phyloP scores from a whole-genome alignment of 2,113 vertebrate species.

The Myocastor coypus region DNA sequence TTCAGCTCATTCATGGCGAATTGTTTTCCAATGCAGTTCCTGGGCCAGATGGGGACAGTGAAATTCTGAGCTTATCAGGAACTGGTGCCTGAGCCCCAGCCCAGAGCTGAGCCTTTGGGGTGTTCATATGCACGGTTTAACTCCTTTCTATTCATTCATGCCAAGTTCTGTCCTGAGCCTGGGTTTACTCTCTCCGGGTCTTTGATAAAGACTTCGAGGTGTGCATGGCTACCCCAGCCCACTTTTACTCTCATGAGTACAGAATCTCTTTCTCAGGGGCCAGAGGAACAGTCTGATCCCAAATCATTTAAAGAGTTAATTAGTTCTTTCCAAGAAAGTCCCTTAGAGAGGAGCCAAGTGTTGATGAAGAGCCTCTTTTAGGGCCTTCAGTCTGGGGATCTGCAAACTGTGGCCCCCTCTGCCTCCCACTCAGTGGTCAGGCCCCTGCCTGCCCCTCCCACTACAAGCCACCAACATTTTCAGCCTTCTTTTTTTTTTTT shows the following conservation, averaged over 20 bases:
- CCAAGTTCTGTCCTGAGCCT: neutral
- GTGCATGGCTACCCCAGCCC: neutral
- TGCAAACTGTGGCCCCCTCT: neutral
- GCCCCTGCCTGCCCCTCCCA: neutral
- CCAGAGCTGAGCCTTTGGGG: neutral
- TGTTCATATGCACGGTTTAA: neutral
- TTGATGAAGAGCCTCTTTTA: neutral
- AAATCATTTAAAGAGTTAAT: neutral
- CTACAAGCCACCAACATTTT: neutral
- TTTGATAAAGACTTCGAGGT: neutral
- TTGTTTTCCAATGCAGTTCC: constrained; percentile 95
- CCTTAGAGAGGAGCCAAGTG: neutral
- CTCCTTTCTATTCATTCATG: neutral
- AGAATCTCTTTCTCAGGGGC: neutral
- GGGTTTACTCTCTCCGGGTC: neutral
- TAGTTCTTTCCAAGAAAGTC: neutral
- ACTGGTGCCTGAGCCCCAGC: neutral
- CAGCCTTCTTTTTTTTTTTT: too few relatives aligned
- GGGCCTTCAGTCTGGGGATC: rapidly evolving
- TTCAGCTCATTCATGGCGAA: constrained; percentile 96
- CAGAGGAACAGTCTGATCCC: neutral
- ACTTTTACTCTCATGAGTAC: neutral
- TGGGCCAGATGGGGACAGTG: constrained; percentile 69
- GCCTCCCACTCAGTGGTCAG: neutral
- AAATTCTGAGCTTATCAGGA: neutral